Evolutionary conservation across 2,888 invertebrate genomes (phyloP), one percentile per base, ranked within the genome.

Genomic region (Myathropa florea): DNA sequence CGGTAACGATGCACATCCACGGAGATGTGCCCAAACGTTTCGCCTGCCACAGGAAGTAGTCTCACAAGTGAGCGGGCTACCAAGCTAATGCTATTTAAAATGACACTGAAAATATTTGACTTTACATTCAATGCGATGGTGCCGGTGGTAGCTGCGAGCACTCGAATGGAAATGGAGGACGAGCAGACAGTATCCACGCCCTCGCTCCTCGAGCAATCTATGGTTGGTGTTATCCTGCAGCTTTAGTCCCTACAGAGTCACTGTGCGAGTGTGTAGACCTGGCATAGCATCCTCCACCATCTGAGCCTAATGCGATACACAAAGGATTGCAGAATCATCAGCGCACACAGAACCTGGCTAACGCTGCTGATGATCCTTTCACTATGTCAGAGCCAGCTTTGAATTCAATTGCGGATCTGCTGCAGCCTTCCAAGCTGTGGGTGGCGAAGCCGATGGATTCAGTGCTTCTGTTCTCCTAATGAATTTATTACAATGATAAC

Each of bases 401-500:
- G 46, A 83, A 79, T 83, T 79, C 72, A 83, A 83, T 83, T 83
- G 72, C 73, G 67, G 71, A 67, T 77, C 64, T 71, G 30, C 55
- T 64, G 68, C 57, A 53, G 70, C 65, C 33, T 12, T 6, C 53
- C 39, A 18, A 36, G 12, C 21, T 36, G 2, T 24, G 53, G 46
- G 24, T 12, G 28, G 33, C n/a, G 60, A 46, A 23, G 61, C 70
- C 65, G 28, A 63, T 76, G 65, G 71, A 53, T 75, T 72, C 82
- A 68, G 53, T 73, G 86, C 73, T 57, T 73, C 82, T 83, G 70
- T 83, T 68, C 73, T 78, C 23, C 75, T 83, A 83, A 86, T 83
- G 78, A 86, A 86, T 86, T 86, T 86, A 86, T 86, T 86, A 86
- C 86, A 83, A 75, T 86, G 78, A 86, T 86, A 85, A 82, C 85